phyloP scores from a whole-genome alignment of 2,888 invertebrate genomes.

The Nomada fucata region DNA sequence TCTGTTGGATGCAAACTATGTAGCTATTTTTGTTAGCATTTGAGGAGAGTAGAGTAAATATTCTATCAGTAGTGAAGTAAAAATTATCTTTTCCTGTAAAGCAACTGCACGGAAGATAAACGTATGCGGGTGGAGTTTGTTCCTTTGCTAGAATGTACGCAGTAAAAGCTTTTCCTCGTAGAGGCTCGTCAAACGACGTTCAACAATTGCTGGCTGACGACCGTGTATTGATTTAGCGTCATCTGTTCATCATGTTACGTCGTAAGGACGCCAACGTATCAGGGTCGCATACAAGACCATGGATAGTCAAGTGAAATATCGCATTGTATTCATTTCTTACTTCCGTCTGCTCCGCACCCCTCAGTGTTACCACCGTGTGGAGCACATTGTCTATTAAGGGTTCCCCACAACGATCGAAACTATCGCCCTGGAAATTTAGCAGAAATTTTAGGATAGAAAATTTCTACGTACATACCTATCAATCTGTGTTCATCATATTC shows the following conservation, averaged over 20 bases:
- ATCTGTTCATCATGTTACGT: slow-evolving; percentile 83
- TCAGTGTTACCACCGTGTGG: slow-evolving; percentile 15
- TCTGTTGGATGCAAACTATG: too few species aligned
- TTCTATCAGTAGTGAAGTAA: too few species aligned
- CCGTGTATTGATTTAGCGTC: slow-evolving; percentile 82
- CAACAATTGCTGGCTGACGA: slow-evolving; percentile 56
- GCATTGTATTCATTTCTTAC: slow-evolving; percentile 54
- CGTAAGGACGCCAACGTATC: slow-evolving; percentile 81
- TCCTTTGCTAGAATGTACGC: too few species aligned
- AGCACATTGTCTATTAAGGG: neutral
- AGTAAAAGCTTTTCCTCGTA: neutral
- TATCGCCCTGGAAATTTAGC: neutral
- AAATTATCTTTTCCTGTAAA: too few species aligned
- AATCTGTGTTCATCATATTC: neutral
- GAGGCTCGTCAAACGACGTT: slow-evolving; percentile 31
- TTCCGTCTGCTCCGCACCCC: slow-evolving; percentile 17
- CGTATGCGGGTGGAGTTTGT: too few species aligned
- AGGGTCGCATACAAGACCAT: slow-evolving; percentile 76
- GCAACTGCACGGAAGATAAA: too few species aligned
- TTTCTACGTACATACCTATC: too few species aligned
- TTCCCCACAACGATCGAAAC: neutral
- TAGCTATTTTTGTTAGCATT: too few species aligned
- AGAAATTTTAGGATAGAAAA: neutral
- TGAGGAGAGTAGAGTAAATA: too few species aligned
- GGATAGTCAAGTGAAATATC: slow-evolving; percentile 58